These are phyloP conservation scores for Rhincodon typus DNA, from an alignment of 2,797 vertebrate genomes.

Conservation along the genomic window DNA sequence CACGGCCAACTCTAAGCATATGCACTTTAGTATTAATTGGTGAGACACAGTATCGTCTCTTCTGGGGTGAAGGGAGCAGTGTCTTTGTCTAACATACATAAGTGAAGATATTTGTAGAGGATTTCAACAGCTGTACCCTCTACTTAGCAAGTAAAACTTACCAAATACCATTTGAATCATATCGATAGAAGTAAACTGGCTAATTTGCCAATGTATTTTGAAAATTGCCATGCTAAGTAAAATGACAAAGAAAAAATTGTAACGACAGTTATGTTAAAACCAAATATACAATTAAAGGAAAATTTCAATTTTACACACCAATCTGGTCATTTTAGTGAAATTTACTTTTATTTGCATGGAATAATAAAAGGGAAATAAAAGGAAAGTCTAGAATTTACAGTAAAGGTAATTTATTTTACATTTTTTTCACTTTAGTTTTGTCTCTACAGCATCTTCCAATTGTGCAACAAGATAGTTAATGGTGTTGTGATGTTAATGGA, in stretches of 20 bases:
- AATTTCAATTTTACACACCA: background rate
- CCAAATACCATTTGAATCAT: background rate
- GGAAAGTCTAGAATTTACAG: background rate
- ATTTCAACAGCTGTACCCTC: background rate
- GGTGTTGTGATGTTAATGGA: background rate
- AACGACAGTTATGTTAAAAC: background rate
- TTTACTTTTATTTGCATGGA: background rate
- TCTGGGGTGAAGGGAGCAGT: background rate
- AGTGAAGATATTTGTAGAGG: background rate
- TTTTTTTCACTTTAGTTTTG: background rate
- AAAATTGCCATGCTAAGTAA: background rate
- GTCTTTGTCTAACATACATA: background rate
- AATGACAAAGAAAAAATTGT: background rate
- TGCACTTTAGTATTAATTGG: background rate
- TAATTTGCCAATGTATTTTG: background rate
- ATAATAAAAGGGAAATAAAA: background rate
- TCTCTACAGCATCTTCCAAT: background rate
- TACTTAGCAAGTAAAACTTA: background rate
- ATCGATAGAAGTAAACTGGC: background rate
- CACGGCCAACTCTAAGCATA: background rate
- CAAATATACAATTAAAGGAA: background rate
- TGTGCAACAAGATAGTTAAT: background rate
- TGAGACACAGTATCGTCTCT: background rate
- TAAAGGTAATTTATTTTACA: background rate
- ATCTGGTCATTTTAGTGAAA: background rate